Evolutionary conservation across 2,113 vertebrate species (phyloP), one percentile per base, ranked within the genome.

Genomic region (Tylochromis polylepis): DNA sequence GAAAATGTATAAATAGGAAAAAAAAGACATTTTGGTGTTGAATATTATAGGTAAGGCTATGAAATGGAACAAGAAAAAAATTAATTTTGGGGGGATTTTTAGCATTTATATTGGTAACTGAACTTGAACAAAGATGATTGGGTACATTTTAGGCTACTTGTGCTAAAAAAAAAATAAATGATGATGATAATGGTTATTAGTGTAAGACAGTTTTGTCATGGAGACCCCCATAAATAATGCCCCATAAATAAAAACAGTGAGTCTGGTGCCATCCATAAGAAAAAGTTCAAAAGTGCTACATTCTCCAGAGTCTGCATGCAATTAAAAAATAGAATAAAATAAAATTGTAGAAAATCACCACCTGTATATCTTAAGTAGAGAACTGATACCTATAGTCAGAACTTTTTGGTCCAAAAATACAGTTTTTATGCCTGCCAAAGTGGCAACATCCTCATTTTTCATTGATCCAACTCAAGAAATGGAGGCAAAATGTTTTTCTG

Each of bases 101-200:
- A 65, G 14, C 60, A 38, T 65, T 2, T 2, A 38, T 22, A 14
- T 65, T 1, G 36, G 60, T 65, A 12, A 14, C 60, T 65, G 11
- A 65, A 0, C 60, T 38, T 38, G 0, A 0, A 18, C 58, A 60
- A 38, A 0, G 60, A 8, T 34, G 31, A 34, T 1, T 0, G 2
- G 31, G 18, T 31, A 8, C 57, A 29, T 29, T 27, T 59, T 29
- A 16, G 57, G 27, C 15, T 36, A n/a, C n/a, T n/a, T n/a, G n/a
- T n/a, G n/a, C n/a, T n/a, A n/a, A n/a, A n/a, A n/a, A 14, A 60
- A 43, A 36, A 7, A 11, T 11, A 60, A 60, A 36, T 3, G 1
- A 0, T 11, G 8, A n/a, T n/a, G n/a, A n/a, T n/a, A n/a, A n/a
- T n/a, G n/a, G 34, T 22, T 38, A 1, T 0, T 65, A 5, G 60